Base-by-base conservation (phyloP, 1,140 invertebrate species). In the Propsilocerus akamusi region DNA sequence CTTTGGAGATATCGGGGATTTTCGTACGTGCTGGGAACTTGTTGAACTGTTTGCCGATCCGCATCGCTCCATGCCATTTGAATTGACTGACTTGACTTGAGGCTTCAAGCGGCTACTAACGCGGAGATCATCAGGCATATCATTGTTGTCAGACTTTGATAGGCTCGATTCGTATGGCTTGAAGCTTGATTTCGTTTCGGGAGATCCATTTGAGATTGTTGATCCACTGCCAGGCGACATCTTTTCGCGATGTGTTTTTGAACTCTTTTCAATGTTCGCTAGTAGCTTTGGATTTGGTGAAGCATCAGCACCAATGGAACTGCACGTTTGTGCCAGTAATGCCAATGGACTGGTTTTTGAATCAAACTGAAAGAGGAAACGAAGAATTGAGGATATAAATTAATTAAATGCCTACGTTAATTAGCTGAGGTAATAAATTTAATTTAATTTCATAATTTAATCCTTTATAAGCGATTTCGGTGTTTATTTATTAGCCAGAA, bases 271-370 rank as follows among this genome's bases (percentile, higher is more conserved):
- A 47, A 71, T 77, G 41, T 75, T 76, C 46, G 81, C 76, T 51
- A 79, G 72, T 48, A 85, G 68, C 54, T 76, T 86, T 60, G 65
- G 76, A 68, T 68, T 80, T 71, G 59, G 84, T 68, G 59, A 79
- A 66, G 34, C 34, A 66, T 95, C 91, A 12, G 87, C 84, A 51
- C 92, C 92, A 60, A 96, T 96, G 64, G 90, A 91, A 62, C 86
- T 92, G 73, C 92, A 96, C 32, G 91, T 95, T 67, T 94, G 90
- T 23, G 90, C 91, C 54, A 96, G 70, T 24, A 96, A 71, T 24
- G 91, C 91, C 61, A 96, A 71, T 11, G 92, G 92, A 71, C 88
- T 93, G 68, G 93, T 93, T 72, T 95, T 94, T 48, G 88, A 86
- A 68, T 95, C 90, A 74, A 94, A 74, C 90, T 95, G 78, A 51